phyloP scores from a whole-genome alignment of 2,113 vertebrate species.

The Cynopterus brachyotis region DNA sequence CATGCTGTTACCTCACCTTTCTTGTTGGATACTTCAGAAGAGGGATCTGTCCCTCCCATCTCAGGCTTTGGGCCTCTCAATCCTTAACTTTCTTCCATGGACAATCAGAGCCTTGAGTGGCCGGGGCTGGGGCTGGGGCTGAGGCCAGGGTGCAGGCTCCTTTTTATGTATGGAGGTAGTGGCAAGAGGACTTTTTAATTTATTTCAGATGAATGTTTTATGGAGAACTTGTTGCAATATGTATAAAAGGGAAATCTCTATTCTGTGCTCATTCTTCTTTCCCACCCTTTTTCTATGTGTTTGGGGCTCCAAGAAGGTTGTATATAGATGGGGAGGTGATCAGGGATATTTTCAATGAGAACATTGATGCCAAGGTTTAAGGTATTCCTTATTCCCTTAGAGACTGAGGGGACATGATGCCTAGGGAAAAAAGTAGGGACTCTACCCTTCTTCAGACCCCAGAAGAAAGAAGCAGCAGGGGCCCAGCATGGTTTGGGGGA shows the following conservation, averaged over 20 bases:
- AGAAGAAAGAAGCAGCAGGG: conserved; percentile 46
- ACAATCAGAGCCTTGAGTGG: conserved; percentile 73
- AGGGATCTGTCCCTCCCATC: conserved; percentile 66
- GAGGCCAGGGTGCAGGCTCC: conserved; percentile 62
- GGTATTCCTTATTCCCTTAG: neutral
- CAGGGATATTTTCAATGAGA: neutral
- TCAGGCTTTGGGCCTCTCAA: conserved; percentile 70
- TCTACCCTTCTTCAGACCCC: neutral
- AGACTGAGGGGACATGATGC: neutral
- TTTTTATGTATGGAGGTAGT: conserved; percentile 76
- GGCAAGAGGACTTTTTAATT: conserved; percentile 84
- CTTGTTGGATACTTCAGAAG: conserved; percentile 87
- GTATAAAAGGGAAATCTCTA: conserved; percentile 82
- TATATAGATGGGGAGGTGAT: neutral
- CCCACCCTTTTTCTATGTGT: neutral
- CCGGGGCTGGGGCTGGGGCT: conserved; percentile 44
- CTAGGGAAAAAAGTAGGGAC: conserved; percentile 4
- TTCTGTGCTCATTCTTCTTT: conserved; percentile 73
- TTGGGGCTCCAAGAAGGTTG: conserved; percentile 1
- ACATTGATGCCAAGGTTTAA: conserved; percentile 13
- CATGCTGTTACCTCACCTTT: conserved; percentile 94
- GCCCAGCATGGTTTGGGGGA: conserved; percentile 47
- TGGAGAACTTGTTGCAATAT: conserved; percentile 80
- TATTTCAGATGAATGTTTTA: conserved; percentile 83
- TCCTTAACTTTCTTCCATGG: conserved; percentile 71